phyloP scores from a whole-genome alignment of 2,888 invertebrate species.

The Mimumesa dahlbomi region DNA sequence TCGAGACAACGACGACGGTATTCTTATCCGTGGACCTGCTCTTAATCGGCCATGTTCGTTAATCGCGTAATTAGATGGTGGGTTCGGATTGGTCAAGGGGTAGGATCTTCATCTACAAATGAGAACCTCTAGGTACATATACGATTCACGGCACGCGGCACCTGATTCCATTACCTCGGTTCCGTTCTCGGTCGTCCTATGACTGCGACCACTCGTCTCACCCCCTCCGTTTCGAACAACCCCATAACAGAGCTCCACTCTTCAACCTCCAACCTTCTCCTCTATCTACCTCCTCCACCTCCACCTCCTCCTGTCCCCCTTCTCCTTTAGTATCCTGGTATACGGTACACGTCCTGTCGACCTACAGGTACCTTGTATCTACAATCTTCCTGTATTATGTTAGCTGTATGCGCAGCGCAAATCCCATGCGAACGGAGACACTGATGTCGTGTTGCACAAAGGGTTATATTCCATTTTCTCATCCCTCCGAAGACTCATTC shows the following conservation, averaged over 20 bases:
- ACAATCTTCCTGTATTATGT: slow-evolving; percentile 54
- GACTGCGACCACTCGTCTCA: slow-evolving; percentile 35
- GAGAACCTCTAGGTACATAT: slow-evolving; percentile 55
- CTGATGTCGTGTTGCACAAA: slow-evolving; percentile 65
- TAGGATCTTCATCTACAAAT: slow-evolving; percentile 25
- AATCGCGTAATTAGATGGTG: slow-evolving; percentile 29
- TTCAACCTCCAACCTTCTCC: slow-evolving; percentile 6
- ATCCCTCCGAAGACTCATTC: slow-evolving; percentile 45
- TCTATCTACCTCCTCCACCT: slow-evolving; percentile 4
- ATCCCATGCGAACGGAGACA: slow-evolving; percentile 60
- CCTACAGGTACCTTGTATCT: slow-evolving; percentile 52
- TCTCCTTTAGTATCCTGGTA: slow-evolving; percentile 10
- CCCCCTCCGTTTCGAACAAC: no score
- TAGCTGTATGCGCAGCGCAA: slow-evolving; percentile 50
- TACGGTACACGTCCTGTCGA: slow-evolving; percentile 45
- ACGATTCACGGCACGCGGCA: slow-evolving; percentile 69
- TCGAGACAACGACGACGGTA: no score
- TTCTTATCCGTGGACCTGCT: no score
- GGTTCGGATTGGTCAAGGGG: slow-evolving; percentile 23
- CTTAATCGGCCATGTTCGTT: slow-evolving; percentile 10
- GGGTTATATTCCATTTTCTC: slow-evolving; percentile 63
- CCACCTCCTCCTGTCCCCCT: slow-evolving; percentile 9
- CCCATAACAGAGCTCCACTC: slow-evolving; percentile 11
- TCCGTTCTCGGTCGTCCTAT: slow-evolving; percentile 53
- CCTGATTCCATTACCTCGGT: slow-evolving; percentile 73